Evolutionary conservation across 2,888 invertebrate genomes (phyloP).

Genomic region (Cephus sareptanus): DNA sequence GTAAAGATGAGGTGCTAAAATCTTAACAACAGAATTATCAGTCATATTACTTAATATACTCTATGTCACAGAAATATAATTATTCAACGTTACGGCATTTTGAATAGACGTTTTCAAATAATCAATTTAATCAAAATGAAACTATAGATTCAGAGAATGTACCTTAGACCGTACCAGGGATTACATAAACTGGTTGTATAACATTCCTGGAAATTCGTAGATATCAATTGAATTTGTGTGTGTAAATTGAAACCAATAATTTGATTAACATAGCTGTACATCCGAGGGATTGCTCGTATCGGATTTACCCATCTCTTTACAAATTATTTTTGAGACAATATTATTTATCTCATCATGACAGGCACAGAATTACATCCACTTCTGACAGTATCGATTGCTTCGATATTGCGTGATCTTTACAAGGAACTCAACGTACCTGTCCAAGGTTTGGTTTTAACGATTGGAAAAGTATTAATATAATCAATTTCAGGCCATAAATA

Average conservation of each 20-base stretch:
- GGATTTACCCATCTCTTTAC: neutral
- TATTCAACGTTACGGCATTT: neutral
- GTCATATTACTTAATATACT: neutral
- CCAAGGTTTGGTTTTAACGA: neutral
- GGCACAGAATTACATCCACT: neutral
- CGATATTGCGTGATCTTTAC: neutral
- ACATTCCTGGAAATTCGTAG: neutral
- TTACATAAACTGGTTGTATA: neutral
- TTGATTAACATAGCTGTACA: neutral
- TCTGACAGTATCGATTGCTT: neutral
- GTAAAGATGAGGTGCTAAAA: conserved; percentile 23
- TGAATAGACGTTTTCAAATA: neutral
- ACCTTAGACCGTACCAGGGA: neutral
- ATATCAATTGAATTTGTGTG: neutral
- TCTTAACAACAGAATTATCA: neutral
- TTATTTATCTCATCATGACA: neutral
- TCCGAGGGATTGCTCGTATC: neutral
- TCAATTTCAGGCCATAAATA: neutral
- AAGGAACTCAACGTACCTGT: neutral
- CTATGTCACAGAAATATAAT: neutral
- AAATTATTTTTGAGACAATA: neutral
- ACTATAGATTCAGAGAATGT: neutral
- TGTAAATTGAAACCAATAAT: neutral
- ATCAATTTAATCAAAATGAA: neutral
- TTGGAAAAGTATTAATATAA: neutral